phyloP scores from a whole-genome alignment of 2,113 vertebrate genomes.

The Scophthalmus maximus region DNA sequence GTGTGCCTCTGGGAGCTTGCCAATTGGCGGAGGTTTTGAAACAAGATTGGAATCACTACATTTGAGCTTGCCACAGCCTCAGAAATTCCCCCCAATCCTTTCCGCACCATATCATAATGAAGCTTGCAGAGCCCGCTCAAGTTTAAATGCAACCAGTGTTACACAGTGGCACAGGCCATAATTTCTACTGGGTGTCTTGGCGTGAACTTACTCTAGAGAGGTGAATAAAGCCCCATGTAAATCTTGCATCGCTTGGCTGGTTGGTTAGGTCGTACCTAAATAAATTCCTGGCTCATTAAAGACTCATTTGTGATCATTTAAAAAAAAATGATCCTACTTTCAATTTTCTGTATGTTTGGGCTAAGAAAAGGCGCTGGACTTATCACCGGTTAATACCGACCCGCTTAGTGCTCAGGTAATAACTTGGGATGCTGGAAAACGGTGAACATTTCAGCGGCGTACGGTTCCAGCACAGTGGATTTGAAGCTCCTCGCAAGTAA shows the following conservation, averaged over 20 bases:
- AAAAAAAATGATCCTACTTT: constrained; percentile 68
- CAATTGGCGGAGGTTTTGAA: constrained; percentile 49
- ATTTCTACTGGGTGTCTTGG: constrained; percentile 6
- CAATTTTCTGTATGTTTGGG: constrained; percentile 61
- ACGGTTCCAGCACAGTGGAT: constrained; percentile 67
- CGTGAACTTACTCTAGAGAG: constrained; percentile 18
- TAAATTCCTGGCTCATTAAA: constrained; percentile 68
- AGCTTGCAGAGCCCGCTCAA: constrained; percentile 23
- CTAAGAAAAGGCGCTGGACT: constrained; percentile 56
- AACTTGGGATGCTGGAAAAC: constrained; percentile 61
- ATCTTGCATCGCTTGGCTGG: constrained; percentile 18
- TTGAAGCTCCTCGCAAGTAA: constrained; percentile 75
- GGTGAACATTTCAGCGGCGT: constrained; percentile 57
- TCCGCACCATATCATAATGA: constrained; percentile 51
- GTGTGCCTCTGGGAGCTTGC: constrained; percentile 56
- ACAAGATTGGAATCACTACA: constrained; percentile 59
- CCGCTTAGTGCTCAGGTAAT: constrained; percentile 71
- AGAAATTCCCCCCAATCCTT: constrained; percentile 44
- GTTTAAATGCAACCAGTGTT: constrained; percentile 34
- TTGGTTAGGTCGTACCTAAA: constrained; percentile 48
- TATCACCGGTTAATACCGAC: constrained; percentile 69
- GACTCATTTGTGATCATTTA: constrained; percentile 66
- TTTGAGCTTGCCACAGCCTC: constrained; percentile 43
- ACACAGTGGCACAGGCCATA: not conserved
- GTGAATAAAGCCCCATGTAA: constrained; percentile 40